Evolutionary conservation across 2,797 vertebrate genomes (phyloP).

Genomic region (Manis pentadactyla): DNA sequence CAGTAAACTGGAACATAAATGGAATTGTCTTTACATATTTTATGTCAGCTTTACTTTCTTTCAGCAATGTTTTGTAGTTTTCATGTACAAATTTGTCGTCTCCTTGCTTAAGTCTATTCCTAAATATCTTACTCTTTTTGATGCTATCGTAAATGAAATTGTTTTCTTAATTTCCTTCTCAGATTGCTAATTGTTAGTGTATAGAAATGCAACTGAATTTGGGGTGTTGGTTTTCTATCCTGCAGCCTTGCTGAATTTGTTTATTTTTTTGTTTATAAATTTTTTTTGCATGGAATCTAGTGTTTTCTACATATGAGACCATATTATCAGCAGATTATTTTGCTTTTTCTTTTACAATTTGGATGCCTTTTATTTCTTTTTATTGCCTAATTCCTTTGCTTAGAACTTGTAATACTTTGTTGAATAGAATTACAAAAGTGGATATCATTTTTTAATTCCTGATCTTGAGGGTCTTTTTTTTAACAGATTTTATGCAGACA

Average conservation of each 20-base stretch:
- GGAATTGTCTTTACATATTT: neutral
- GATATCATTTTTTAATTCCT: neutral
- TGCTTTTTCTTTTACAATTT: neutral
- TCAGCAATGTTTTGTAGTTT: neutral
- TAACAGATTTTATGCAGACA: neutral
- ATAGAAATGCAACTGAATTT: neutral
- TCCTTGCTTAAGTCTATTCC: conserved; percentile 21
- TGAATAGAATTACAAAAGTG: neutral
- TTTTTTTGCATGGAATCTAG: neutral
- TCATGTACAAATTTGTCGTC: neutral
- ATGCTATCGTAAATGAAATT: neutral
- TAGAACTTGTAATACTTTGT: neutral
- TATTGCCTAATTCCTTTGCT: neutral
- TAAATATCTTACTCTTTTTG: conserved; percentile 17
- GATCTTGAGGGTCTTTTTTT: neutral
- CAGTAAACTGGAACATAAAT: neutral
- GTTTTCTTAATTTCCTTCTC: neutral
- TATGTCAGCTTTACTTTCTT: neutral
- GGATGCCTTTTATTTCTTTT: neutral
- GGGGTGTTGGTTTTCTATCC: neutral
- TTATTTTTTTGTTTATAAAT: neutral
- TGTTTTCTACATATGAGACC: neutral
- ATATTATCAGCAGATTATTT: neutral
- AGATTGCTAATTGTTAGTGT: neutral
- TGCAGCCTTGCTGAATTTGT: neutral